phyloP scores from a whole-genome alignment of 2,113 vertebrate genomes.

The Zosterops borbonicus region DNA sequence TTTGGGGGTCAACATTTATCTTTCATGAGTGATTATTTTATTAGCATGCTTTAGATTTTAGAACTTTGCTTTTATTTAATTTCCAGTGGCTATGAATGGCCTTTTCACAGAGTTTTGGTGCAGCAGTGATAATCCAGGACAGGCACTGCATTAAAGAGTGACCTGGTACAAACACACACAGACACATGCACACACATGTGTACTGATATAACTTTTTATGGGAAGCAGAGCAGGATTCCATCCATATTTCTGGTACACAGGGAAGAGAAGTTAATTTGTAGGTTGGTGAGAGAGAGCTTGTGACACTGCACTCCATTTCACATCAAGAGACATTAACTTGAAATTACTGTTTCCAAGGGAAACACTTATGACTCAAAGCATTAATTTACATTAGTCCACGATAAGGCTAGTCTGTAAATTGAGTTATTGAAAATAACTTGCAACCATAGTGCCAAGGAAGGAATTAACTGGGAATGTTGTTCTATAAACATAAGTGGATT shows the following conservation, averaged over 20 bases:
- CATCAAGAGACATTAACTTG: conserved; percentile 68
- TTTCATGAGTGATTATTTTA: not conserved
- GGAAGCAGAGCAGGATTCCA: not conserved
- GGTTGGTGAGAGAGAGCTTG: conserved; percentile 51
- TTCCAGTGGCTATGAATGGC: fast-evolving
- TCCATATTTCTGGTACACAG: not conserved
- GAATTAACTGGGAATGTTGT: conserved; percentile 53
- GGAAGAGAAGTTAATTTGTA: conserved; percentile 57
- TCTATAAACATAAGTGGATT: conserved; percentile 15
- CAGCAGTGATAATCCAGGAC: not conserved
- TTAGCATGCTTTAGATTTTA: not conserved
- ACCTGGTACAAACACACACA: not conserved
- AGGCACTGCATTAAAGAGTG: not conserved
- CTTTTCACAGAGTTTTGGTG: not conserved
- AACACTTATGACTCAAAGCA: conserved; percentile 67
- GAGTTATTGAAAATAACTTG: conserved; percentile 66
- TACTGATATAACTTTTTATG: not conserved
- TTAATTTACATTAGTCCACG: conserved; percentile 64
- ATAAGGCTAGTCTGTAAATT: conserved; percentile 64
- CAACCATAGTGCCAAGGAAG: conserved; percentile 43
- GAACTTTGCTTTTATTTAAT: not conserved
- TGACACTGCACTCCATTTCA: conserved; percentile 67
- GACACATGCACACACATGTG: fast-evolving
- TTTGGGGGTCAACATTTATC: not conserved
- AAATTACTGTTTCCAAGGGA: conserved; percentile 69